phyloP scores from a whole-genome alignment of 2,888 invertebrate species.

The Apomyelois bistriatella region DNA sequence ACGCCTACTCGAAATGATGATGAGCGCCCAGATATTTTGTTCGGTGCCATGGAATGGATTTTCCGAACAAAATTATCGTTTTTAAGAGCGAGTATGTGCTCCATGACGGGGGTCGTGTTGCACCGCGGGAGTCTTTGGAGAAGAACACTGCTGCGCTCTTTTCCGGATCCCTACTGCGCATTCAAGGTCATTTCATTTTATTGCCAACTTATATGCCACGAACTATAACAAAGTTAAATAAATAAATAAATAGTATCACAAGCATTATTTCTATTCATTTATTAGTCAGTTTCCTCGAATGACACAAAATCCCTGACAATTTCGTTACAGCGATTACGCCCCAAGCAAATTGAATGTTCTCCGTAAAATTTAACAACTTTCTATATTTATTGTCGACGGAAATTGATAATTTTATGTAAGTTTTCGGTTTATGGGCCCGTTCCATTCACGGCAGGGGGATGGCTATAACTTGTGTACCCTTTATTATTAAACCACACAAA shows the following conservation, averaged over 20 bases:
- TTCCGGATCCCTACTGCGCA: too few species aligned
- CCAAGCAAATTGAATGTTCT: slow-evolving; percentile 13
- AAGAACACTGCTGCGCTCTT: too few species aligned
- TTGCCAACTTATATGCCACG: too few species aligned
- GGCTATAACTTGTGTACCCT: background rate
- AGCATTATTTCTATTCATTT: background rate
- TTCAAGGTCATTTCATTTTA: too few species aligned
- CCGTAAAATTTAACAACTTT: slow-evolving; percentile 14
- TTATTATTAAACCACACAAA: background rate
- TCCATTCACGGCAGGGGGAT: background rate
- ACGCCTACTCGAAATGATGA: too few species aligned
- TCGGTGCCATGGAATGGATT: too few species aligned
- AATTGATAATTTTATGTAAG: slow-evolving; percentile 11
- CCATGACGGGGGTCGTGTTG: too few species aligned
- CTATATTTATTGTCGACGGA: slow-evolving; percentile 3
- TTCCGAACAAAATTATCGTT: too few species aligned
- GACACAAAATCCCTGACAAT: slow-evolving; percentile 11
- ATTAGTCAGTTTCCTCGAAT: slow-evolving; percentile 5
- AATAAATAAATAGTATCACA: background rate
- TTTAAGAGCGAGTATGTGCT: too few species aligned
- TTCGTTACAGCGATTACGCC: slow-evolving; percentile 3
- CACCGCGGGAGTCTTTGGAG: too few species aligned
- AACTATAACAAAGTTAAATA: too few species aligned
- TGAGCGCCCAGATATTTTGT: too few species aligned
- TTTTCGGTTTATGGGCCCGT: background rate